Evolutionary conservation across 2,797 vertebrate genomes (phyloP).

Genomic region (Pygocentrus nattereri): DNA sequence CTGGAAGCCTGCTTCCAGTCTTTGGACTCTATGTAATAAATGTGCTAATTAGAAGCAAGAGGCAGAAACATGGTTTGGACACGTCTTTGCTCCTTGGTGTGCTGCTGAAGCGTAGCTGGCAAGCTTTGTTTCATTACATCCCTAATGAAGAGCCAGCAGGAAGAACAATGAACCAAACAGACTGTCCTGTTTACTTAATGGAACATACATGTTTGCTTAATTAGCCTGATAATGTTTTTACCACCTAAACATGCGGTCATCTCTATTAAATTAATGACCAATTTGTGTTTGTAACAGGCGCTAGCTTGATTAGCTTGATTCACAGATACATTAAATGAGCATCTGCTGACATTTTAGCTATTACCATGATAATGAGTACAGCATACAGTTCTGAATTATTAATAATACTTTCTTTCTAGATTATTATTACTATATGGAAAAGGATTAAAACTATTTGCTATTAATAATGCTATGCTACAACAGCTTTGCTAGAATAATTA

Average conservation of each 20-base stretch:
- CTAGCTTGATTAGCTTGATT: not conserved
- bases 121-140: slow-evolving; percentile 61
- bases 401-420: not conserved
- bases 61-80: slow-evolving; percentile 58
- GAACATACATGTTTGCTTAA: slow-evolving; percentile 45
- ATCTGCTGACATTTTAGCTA: not conserved
- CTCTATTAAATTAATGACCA: slow-evolving; percentile 1
- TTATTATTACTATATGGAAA: not conserved
- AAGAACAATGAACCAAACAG: slow-evolving; percentile 33
- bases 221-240: slow-evolving; percentile 29
- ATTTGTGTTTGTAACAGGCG: not conserved
- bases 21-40: slow-evolving; percentile 53
- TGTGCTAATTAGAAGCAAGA: slow-evolving; percentile 59
- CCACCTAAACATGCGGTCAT: slow-evolving; percentile 10
- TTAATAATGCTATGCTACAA: not conserved
- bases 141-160: slow-evolving; percentile 54
- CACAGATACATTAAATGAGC: not conserved
- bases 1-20: slow-evolving; percentile 26
- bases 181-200: slow-evolving; percentile 48
- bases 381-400: not conserved
- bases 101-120: slow-evolving; percentile 50
- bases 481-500: not conserved
- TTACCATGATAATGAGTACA: not conserved
- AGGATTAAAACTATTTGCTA: not conserved
- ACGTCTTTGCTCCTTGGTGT: slow-evolving; percentile 49